A percentile compares a stretch with the other conserved stretches of the same genome.
Evolutionary conservation across 2,113 vertebrate genomes (phyloP).

Genomic region (Numida meleagris): DNA sequence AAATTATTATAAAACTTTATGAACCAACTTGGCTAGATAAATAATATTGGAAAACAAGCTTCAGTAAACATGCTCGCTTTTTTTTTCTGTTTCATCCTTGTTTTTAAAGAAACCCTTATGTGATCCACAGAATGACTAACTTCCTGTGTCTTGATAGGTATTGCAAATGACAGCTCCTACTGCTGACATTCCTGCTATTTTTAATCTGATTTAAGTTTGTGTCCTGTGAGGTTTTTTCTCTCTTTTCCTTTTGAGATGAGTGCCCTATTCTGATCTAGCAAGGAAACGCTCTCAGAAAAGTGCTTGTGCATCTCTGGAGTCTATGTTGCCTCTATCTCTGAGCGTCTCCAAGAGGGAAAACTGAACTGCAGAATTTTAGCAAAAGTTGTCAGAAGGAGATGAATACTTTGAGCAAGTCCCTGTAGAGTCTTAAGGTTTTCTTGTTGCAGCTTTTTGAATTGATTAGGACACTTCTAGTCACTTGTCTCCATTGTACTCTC

Average conservation of each 20-base stretch:
- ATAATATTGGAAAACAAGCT: not conserved
- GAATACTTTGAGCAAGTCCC: not conserved
- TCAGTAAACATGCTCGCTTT: not conserved
- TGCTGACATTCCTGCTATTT: constrained; percentile 47
- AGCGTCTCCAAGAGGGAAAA: not conserved
- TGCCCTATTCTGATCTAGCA: not conserved
- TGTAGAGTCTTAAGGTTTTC: not conserved
- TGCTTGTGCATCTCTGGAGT: not conserved
- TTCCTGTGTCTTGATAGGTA: constrained; percentile 36
- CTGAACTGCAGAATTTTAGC: not conserved
- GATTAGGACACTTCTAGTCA: not conserved
- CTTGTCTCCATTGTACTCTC: not conserved
- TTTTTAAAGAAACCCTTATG: constrained; percentile 6
- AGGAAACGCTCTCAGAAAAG: not conserved
- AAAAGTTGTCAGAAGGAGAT: not conserved
- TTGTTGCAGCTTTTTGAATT: not conserved
- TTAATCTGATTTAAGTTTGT: not conserved
- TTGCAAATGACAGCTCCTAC: constrained; percentile 38
- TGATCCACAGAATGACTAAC: constrained; percentile 17
- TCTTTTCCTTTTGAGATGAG: fast-evolving
- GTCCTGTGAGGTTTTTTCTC: not conserved
- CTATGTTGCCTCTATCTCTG: not conserved
- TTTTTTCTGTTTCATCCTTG: constrained; percentile 18
- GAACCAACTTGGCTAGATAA: not conserved
- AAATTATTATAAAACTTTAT: not conserved